Percentiles rank a stretch among this genome's conserved stretches.
Evolutionary conservation across 2,888 invertebrate genomes (phyloP).

Genomic region (Cryptus viduatorius): DNA sequence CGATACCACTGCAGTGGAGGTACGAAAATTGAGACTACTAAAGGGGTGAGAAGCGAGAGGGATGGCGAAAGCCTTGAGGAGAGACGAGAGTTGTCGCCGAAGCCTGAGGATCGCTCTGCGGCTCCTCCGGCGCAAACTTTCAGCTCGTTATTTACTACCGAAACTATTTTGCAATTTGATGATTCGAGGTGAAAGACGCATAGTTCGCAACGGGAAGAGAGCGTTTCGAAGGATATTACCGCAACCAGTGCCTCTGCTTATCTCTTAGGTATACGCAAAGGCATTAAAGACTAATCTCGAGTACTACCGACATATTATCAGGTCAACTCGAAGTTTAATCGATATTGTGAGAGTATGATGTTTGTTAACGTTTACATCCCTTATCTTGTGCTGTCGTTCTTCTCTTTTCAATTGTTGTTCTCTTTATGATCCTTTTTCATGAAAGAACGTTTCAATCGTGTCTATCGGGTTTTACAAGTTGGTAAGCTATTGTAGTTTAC

Average conservation of each 20-base stretch:
- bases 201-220: background rate
- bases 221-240: background rate
- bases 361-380: background rate
- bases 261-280: background rate
- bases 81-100: conserved; percentile 51
- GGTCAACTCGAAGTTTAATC: conserved; percentile 4
- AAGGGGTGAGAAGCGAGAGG: conserved; percentile 14
- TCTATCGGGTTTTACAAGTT: too few relatives aligned
- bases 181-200: conserved; percentile 37
- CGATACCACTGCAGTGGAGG: conserved; percentile 23
- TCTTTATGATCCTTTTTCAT: background rate
- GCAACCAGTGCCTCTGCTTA: background rate
- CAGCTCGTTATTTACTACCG: conserved; percentile 78
- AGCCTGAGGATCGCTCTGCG: conserved; percentile 55
- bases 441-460: too few relatives aligned
- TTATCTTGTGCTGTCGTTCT: too few relatives aligned
- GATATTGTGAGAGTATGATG: background rate
- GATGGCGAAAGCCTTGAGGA: conserved; percentile 41
- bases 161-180: conserved; percentile 81
- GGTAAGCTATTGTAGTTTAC: background rate
- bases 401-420: too few relatives aligned
- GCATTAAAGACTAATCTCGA: background rate
- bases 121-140: conserved; percentile 71
- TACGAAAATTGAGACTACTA: conserved; percentile 38
- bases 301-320: background rate